Base-by-base conservation (phyloP, 2,113 vertebrate species). In the Anser cygnoides region DNA sequence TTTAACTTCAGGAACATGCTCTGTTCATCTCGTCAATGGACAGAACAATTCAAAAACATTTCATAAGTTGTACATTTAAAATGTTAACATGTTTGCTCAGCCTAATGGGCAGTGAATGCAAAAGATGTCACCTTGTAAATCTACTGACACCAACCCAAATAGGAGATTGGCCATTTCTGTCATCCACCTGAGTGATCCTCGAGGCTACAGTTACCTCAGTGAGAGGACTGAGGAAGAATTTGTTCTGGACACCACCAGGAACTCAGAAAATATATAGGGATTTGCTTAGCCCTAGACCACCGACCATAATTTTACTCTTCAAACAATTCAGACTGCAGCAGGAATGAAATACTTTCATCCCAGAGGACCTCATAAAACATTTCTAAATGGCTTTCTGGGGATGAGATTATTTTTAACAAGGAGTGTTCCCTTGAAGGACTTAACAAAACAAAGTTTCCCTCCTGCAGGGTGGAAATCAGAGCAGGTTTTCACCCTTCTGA, bases 371-470 rank as follows among this genome's bases (percentile, higher is more conserved):
- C 83, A 88, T 94, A 79, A 95, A 84, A 44, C 67, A 87, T 85
- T 96, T 92, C 70, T 41, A 91, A 96, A 95, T 75, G 62, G 84
- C 68, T 93, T 91, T 76, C 95, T 61, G n/a, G 67, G 31, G n/a
- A 86, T 57, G 35, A 66, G 59, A 95, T 92, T 91, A 95, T 97
- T 97, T 97, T 95, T 95, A 96, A 92, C 79, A 66, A 46, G 18
- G 35, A 89, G 61, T 67, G 26, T 92, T 95, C 80, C 66, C 80
- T 84, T 81, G 77, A 95, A 91, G 87, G 33, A 54, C 74, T 95
- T 95, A 93, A 72, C 93, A 77, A 95, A 97, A 97, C 87, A 96
- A 95, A 88, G 82, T 87, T 93, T 97, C 96, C 90, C 95, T 93
- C 89, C 61, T 57, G 39, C 52, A 92, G 86, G 82, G 84, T 84